These are phyloP conservation scores for Potamilus streckersoni DNA, from an alignment of 1,140 invertebrate genomes.

Conservation along the genomic window DNA sequence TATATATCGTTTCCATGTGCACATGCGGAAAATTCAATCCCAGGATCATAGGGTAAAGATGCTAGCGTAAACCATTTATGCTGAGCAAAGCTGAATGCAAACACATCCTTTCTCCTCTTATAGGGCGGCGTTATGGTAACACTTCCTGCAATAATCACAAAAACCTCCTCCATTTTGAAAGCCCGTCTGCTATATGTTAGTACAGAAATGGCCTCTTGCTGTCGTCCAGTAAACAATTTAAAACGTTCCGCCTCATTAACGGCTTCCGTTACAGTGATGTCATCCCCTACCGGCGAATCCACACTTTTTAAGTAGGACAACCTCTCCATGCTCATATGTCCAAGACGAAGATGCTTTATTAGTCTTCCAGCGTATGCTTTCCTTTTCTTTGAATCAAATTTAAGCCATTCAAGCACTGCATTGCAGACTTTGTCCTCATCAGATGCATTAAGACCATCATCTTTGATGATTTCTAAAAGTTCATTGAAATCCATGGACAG, in stretches of 20 bases:
- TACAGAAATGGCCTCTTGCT: slow-evolving; percentile 50
- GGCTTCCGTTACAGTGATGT: slow-evolving; percentile 38
- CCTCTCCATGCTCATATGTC: slow-evolving; percentile 49
- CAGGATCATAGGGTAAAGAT: slow-evolving; percentile 54
- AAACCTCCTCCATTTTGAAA: slow-evolving; percentile 47
- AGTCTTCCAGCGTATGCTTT: slow-evolving; percentile 37
- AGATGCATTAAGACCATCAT: slow-evolving; percentile 47
- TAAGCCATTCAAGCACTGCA: slow-evolving; percentile 48
- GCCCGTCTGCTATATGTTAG: slow-evolving; percentile 40
- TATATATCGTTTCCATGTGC: slow-evolving; percentile 57
- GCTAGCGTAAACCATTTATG: slow-evolving; percentile 52
- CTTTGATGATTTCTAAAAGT: slow-evolving; percentile 47
- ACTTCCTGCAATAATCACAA: slow-evolving; percentile 56
- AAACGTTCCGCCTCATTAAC: slow-evolving; percentile 55
- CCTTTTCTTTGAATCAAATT: slow-evolving; percentile 37
- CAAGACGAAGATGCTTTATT: slow-evolving; percentile 46
- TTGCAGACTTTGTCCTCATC: slow-evolving; percentile 50
- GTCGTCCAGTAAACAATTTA: slow-evolving; percentile 48
- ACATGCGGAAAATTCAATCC: slow-evolving; percentile 58
- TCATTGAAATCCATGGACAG: slow-evolving; percentile 51
- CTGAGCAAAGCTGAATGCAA: slow-evolving; percentile 53
- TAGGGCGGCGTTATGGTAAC: slow-evolving; percentile 56
- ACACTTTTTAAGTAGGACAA: slow-evolving; percentile 38
- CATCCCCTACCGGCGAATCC: slow-evolving; percentile 36
- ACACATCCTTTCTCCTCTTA: slow-evolving; percentile 49